Percentiles rank a stretch among this genome's conserved stretches.
phyloP scores from a whole-genome alignment of 2,888 invertebrate species.

The Sarcophaga subvicina region DNA sequence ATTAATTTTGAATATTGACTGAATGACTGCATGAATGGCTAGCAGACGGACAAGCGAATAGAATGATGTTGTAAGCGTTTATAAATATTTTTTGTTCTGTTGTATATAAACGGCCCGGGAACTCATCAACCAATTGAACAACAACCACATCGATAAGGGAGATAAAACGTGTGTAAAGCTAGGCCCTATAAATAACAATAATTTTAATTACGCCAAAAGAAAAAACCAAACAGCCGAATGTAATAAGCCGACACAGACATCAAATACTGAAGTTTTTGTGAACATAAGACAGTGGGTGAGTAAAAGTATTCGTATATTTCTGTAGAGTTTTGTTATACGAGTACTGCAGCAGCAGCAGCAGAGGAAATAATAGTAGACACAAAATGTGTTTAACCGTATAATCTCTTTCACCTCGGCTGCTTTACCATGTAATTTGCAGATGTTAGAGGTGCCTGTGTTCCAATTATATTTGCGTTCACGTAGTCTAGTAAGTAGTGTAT shows the following conservation, averaged over 20 bases:
- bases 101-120: too few species aligned
- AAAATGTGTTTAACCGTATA: too few species aligned
- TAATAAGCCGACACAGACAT: constrained; percentile 25
- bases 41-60: neutral
- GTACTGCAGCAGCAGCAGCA: too few species aligned
- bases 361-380: too few species aligned
- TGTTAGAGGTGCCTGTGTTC: too few species aligned
- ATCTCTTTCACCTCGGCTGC: too few species aligned
- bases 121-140: neutral
- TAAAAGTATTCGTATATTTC: neutral
- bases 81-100: neutral
- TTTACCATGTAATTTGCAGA: too few species aligned
- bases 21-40: neutral
- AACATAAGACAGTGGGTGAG: neutral
- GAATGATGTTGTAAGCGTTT: constrained; percentile 27
- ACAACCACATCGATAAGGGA: neutral
- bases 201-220: constrained; percentile 57
- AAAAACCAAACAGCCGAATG: constrained; percentile 41
- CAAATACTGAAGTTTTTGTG: neutral
- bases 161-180: neutral
- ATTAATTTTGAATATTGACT: constrained; percentile 52
- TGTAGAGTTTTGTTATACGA: too few species aligned
- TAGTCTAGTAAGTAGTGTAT: too few species aligned
- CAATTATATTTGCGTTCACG: too few species aligned
- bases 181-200: constrained; percentile 47